Base-by-base conservation (phyloP, 2,113 vertebrate genomes). In the Gambusia holbrooki region DNA sequence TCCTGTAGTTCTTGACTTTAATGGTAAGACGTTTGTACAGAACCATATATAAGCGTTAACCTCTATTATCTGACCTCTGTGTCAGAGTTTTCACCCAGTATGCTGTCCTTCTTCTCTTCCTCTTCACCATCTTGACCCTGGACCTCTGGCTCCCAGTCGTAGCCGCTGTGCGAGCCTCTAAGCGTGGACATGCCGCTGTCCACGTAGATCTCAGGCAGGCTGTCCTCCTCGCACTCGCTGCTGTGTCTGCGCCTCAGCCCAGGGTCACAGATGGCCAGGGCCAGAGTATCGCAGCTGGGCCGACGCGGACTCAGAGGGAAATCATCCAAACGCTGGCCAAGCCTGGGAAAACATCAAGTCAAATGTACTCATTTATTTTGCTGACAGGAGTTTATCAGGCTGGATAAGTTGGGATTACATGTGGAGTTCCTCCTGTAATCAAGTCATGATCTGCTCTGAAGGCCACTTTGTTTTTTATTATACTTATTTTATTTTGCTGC, bases 111-210 rank as follows among this genome's bases (percentile, higher is more conserved):
- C 27, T 73, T 67, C 60, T 81, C 73, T 0, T 86, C 88, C 35
- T 90, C 92, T 64, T 91, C 92, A 70, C 71, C 90, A 48, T 91
- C 94, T 66, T 87, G 95, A 80, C 90, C 84, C 66, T 92, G 95
- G 79, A 85, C 93, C 73, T 96, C 96, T 29, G 92, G 93, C 91
- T 99, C 98, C 0, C 95, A 98, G 90, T 98, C 96, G 27, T 96
- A 97, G n/a, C 96, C 96, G 32, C 72, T 82, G 27, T 96, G 96
- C 28, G 94, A 96, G 69, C 97, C 96, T 71, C 96, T 95, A 84
- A 98, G 85, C 0, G 97, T 99, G 25, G 97, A 99, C 88, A 97
- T 91, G 62, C 98, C 98, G 25, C 98, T 99, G 94, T 99, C 98
- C 69, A 97, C 90, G 85, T 95, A 97, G 93, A 95, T 95, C 89